A percentile compares a stretch with the other conserved stretches of the same genome.
Conservation (phyloP, 2,113 vertebrate species). For the Neotragus moschatus region DNA sequence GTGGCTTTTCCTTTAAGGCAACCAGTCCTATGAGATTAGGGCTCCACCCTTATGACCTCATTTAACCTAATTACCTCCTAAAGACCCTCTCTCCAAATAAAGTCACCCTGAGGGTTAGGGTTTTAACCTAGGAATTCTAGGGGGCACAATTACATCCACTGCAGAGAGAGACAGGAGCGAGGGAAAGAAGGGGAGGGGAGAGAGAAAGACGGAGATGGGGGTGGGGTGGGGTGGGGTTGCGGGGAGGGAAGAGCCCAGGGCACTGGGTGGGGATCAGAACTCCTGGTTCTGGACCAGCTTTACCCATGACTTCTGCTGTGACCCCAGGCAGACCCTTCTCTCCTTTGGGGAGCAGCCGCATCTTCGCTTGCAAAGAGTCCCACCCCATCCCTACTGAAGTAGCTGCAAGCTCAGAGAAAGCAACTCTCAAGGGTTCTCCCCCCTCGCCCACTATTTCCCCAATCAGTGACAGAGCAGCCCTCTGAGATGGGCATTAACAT, state of each 20-base stretch:
- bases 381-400: fast-evolving
- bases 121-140: not conserved
- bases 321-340: not conserved
- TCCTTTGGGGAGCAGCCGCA: not conserved
- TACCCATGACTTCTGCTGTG: not conserved
- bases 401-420: not conserved
- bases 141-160: not conserved
- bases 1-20: not conserved
- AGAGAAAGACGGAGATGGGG: too few species aligned
- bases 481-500: fast-evolving
- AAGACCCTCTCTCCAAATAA: not conserved
- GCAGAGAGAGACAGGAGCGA: not conserved
- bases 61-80: not conserved
- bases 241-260: fast-evolving
- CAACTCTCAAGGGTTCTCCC: not conserved
- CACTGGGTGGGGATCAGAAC: not conserved
- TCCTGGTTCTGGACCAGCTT: not conserved
- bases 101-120: not conserved
- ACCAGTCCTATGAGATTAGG: not conserved
- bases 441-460: not conserved
- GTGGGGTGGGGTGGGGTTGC: fast-evolving
- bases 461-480: too few species aligned
- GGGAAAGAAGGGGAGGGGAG: not conserved
- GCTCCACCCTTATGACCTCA: not conserved
- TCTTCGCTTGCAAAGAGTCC: not conserved